These are phyloP conservation scores for Otus sunia DNA, from an alignment of 2,113 vertebrate genomes.

Conservation along the genomic window DNA sequence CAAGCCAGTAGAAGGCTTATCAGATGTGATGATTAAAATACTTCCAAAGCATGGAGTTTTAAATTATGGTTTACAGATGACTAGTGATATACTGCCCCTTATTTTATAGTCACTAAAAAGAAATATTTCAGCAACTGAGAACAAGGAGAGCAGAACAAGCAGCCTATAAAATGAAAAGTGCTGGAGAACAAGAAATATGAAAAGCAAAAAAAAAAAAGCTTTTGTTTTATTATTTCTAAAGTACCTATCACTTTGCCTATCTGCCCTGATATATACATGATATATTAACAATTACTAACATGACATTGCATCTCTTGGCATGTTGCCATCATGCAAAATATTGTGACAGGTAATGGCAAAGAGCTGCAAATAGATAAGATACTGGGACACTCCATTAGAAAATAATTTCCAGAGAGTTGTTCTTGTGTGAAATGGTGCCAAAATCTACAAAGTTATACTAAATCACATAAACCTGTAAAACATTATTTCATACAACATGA, in stretches of 20 bases:
- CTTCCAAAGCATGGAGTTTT: not conserved
- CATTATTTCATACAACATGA: not conserved
- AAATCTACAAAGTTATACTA: not conserved
- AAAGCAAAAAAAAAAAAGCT: not conserved
- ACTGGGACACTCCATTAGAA: not conserved
- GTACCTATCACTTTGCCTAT: not conserved
- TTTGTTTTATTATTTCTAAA: not conserved
- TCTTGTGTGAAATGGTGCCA: not conserved
- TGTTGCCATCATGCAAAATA: not conserved
- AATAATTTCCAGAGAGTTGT: not conserved
- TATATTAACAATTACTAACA: not conserved
- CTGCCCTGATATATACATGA: not conserved
- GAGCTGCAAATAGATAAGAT: slow-evolving; percentile 3
- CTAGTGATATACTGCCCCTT: not conserved
- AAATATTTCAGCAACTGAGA: not conserved
- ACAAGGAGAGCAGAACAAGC: not conserved
- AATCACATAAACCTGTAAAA: not conserved
- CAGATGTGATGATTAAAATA: not conserved
- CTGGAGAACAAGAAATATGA: not conserved
- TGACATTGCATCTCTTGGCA: not conserved
- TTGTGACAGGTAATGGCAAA: not conserved
- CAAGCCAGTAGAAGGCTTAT: not conserved
- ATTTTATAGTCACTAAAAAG: not conserved
- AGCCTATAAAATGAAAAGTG: not conserved
- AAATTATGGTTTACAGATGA: not conserved